These are phyloP conservation scores for Trachelus iudaicus DNA, from an alignment of 2,888 invertebrate genomes.

Conservation along the genomic window DNA sequence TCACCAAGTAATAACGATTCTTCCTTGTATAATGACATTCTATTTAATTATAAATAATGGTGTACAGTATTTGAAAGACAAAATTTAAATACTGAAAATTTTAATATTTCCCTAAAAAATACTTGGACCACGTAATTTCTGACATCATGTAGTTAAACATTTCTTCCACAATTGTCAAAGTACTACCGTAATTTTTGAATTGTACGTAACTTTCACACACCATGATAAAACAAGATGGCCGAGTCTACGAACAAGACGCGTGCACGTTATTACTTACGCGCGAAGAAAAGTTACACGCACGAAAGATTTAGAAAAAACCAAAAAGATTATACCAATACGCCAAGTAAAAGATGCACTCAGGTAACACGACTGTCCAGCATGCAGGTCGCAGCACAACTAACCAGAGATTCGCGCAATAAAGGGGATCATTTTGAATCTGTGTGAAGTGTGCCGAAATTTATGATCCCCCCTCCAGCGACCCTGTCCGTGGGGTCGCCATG, in stretches of 20 bases:
- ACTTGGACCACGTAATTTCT: not conserved
- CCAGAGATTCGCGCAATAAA: slow-evolving; percentile 65
- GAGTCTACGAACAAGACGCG: not conserved
- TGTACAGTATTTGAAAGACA: not conserved
- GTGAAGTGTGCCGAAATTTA: slow-evolving; percentile 70
- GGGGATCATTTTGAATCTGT: slow-evolving; percentile 69
- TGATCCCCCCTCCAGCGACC: slow-evolving; percentile 50
- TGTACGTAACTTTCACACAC: not conserved
- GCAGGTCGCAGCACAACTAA: slow-evolving; percentile 54
- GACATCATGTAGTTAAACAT: not conserved
- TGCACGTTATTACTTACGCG: not conserved
- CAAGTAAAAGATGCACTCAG: not conserved
- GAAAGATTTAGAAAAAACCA: not conserved
- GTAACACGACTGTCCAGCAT: slow-evolving; percentile 20
- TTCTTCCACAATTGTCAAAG: not conserved
- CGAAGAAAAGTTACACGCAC: not conserved
- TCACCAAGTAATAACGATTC: not conserved
- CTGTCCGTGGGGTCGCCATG: slow-evolving; percentile 36
- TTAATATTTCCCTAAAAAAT: not conserved
- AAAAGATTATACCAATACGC: not conserved
- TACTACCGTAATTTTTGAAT: not conserved
- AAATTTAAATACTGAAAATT: not conserved
- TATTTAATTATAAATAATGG: not conserved
- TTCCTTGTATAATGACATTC: not conserved
- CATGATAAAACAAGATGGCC: not conserved